phyloP scores from a whole-genome alignment of 2,113 vertebrate genomes.

The Coptodon bakossiorum region DNA sequence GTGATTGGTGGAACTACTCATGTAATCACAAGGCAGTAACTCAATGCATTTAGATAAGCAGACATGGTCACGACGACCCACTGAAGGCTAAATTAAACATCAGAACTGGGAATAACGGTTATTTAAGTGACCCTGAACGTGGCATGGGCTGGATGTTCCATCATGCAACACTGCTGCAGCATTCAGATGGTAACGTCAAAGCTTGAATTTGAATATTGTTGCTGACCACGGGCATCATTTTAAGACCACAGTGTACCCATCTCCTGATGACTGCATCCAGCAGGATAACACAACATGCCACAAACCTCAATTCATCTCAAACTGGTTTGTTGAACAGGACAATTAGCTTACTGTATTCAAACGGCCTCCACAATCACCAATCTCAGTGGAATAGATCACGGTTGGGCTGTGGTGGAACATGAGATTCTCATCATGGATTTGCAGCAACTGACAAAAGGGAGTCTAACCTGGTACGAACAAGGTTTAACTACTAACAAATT shows the following conservation, averaged over 20 bases:
- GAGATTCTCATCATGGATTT: not conserved
- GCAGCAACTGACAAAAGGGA: not conserved
- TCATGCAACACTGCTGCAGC: rapidly evolving
- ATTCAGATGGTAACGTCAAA: not conserved
- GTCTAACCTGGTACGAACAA: rapidly evolving
- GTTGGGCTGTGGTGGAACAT: not conserved
- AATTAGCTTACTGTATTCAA: rapidly evolving
- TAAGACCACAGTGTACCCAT: not conserved
- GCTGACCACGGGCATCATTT: not conserved
- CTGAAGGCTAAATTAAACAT: not conserved
- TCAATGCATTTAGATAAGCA: not conserved
- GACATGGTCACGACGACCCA: not conserved
- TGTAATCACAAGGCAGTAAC: not conserved
- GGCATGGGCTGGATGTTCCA: rapidly evolving
- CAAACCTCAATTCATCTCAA: not conserved
- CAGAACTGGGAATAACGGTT: rapidly evolving
- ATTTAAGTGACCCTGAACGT: not conserved
- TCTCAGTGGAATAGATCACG: not conserved
- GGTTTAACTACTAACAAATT: not conserved
- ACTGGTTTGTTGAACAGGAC: not conserved
- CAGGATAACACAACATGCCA: not conserved
- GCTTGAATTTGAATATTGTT: not conserved
- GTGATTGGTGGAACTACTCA: not conserved
- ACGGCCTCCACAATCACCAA: not conserved
- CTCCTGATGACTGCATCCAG: rapidly evolving